A percentile compares a stretch with the other conserved stretches of the same genome.
These are phyloP conservation scores for Drosophila miranda DNA, from an alignment of 1,140 invertebrate species.

Conservation along the genomic window DNA sequence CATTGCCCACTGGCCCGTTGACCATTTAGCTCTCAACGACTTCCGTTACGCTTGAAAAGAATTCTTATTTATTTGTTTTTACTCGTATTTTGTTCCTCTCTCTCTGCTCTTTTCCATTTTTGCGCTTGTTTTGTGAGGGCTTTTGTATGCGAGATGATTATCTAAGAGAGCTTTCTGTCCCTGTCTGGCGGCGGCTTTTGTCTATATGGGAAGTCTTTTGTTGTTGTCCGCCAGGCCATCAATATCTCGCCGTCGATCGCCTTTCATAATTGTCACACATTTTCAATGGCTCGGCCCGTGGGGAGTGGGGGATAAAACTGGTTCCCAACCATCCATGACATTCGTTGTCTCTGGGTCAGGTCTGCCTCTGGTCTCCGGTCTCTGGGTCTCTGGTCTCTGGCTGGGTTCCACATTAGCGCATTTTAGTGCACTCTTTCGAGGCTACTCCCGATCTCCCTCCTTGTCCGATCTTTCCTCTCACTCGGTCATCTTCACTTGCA, in stretches of 20 bases:
- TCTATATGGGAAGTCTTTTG: conserved; percentile 36
- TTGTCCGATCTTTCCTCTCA: neutral
- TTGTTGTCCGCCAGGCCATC: conserved; percentile 47
- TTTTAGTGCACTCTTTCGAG: conserved; percentile 48
- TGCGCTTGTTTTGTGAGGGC: conserved; percentile 66
- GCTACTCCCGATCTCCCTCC: conserved; percentile 6
- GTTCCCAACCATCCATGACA: conserved; percentile 32
- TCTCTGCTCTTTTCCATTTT: conserved; percentile 36
- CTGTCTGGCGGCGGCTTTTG: conserved; percentile 4
- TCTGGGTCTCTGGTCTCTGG: no score
- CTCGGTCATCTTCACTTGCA: conserved; percentile 42
- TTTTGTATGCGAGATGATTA: conserved; percentile 57
- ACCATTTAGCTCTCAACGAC: conserved; percentile 72
- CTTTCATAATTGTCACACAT: conserved; percentile 76
- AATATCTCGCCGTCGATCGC: conserved; percentile 64
- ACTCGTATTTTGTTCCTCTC: neutral
- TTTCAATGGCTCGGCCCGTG: conserved; percentile 29
- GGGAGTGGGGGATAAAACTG: conserved; percentile 17
- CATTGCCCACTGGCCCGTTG: conserved; percentile 54
- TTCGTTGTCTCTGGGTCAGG: conserved; percentile 58
- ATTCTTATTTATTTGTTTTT: conserved; percentile 53
- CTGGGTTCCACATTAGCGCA: conserved; percentile 44
- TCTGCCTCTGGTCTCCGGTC: neutral
- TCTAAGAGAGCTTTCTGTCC: conserved; percentile 48
- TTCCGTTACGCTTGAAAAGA: conserved; percentile 73